Base-by-base conservation (phyloP, 2,113 vertebrate species). In the Camelus dromedarius region DNA sequence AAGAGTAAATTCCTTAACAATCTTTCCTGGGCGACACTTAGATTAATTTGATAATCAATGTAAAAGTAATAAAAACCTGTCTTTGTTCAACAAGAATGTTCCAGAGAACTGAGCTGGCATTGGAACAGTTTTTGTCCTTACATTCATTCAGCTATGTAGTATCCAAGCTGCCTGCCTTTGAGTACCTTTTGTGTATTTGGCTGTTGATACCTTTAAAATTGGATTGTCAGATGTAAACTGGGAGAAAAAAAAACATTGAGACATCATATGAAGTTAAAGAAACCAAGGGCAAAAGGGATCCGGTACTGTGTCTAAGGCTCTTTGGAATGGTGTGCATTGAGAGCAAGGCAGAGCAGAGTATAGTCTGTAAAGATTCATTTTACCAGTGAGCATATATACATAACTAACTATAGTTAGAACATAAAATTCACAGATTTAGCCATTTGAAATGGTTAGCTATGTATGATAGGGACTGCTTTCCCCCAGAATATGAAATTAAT, bases 61-160 rank as follows among this genome's bases (percentile, higher is more conserved):
- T 88, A 89, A 86, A 86, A 67, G 20, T 35, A 81, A 75, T 69
- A 56, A 89, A 92, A 95, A 35, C 26, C 54, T 92, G 5, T 20
- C 76, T 66, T 88, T 94, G 60, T 91, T 92, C 28, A 42, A 52
- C 46, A 94, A 83, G 4, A 16, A 20, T 92, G 50, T 90, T 89
- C n/a, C 28, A n/a, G 79, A 46, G 35, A 62, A 54, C 35, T 90
- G 62, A 94, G 35, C 30, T 83, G 28, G 50, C 42, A 56, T 22
- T 93, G 62, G 8, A 69, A 64, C 92, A 79, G 73, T 89, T 90
- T 42, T 69, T 75, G 38, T 64, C n/a, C 20, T 24, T 66, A 35
- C 8, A 67, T 82, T 93, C 18, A 83, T 73, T 76, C 11, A 73
- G 56, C 69, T 30, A 89, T 3, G 35, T 80, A 89, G 52, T 16